Evolutionary conservation across 2,113 vertebrate species (phyloP).

Genomic region (Phyllostomus hastatus): DNA sequence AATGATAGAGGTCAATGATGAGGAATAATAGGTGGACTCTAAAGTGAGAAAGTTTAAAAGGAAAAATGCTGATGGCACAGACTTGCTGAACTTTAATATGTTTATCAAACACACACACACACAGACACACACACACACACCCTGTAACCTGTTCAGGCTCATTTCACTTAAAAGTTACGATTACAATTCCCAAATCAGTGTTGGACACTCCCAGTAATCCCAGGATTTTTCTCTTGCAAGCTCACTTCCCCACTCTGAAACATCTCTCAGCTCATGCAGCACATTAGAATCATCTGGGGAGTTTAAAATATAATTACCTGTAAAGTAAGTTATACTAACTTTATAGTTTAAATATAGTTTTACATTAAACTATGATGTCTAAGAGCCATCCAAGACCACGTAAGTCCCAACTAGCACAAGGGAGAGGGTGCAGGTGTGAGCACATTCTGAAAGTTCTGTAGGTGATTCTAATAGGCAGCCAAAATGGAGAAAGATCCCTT

Average conservation of each 20-base stretch:
- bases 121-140: not conserved
- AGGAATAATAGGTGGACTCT: not conserved
- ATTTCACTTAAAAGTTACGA: constrained; percentile 37
- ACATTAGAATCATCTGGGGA: not conserved
- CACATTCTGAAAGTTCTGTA: not conserved
- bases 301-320: not conserved
- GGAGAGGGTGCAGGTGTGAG: not conserved
- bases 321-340: not conserved
- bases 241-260: not conserved
- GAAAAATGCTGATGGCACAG: not conserved
- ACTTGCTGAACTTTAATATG: not conserved
- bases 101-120: not conserved
- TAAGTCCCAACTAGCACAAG: not conserved
- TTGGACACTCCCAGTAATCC: not conserved
- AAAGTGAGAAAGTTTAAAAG: not conserved
- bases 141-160: not conserved
- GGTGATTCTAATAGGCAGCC: not conserved
- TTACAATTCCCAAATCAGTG: not conserved
- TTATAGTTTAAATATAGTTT: not conserved
- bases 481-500: not conserved
- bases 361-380: not conserved
- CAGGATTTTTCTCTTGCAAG: not conserved
- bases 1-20: not conserved
- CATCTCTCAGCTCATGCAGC: not conserved
- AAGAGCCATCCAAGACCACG: not conserved